These are phyloP conservation scores for Augiades crinisus DNA, from an alignment of 2,888 invertebrate species.

Conservation along the genomic window DNA sequence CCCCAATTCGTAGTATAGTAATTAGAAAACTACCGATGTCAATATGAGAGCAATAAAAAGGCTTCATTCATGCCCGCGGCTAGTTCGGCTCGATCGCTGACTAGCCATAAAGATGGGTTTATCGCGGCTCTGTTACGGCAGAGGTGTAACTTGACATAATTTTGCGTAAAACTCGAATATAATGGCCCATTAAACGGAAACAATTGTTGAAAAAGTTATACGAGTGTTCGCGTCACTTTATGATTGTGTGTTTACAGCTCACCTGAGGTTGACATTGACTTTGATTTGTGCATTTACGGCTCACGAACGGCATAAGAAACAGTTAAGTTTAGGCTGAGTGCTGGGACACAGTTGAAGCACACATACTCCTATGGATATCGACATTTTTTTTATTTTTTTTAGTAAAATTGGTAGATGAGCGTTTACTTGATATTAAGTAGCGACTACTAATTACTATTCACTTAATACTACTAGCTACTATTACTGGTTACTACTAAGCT, in stretches of 20 bases:
- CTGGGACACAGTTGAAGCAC: not conserved
- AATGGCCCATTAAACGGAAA: conserved; percentile 80
- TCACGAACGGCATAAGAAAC: conserved; percentile 52
- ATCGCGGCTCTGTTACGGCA: conserved; percentile 73
- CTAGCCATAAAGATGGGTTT: conserved; percentile 78
- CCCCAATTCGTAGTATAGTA: conserved; percentile 72
- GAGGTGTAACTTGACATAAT: conserved; percentile 80
- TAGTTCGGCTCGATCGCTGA: conserved; percentile 73
- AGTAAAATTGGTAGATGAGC: too few relatives aligned
- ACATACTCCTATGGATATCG: too few relatives aligned
- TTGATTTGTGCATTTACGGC: conserved; percentile 77
- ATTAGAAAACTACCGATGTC: conserved; percentile 72
- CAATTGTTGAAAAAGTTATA: conserved; percentile 81
- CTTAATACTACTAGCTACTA: too few relatives aligned
- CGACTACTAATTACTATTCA: too few relatives aligned
- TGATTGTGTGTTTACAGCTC: conserved; percentile 78
- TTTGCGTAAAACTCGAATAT: conserved; percentile 79
- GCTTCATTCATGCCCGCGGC: conserved; percentile 68
- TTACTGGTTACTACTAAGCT: too few relatives aligned
- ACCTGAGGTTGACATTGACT: conserved; percentile 80
- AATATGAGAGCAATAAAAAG: conserved; percentile 77
- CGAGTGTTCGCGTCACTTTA: conserved; percentile 78
- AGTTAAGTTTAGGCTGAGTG: conserved; percentile 46
- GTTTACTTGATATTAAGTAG: too few relatives aligned
- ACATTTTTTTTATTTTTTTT: too few relatives aligned